Evolutionary conservation across 1,140 invertebrate genomes (phyloP).

Genomic region (Pemphigus obesinymphae): DNA sequence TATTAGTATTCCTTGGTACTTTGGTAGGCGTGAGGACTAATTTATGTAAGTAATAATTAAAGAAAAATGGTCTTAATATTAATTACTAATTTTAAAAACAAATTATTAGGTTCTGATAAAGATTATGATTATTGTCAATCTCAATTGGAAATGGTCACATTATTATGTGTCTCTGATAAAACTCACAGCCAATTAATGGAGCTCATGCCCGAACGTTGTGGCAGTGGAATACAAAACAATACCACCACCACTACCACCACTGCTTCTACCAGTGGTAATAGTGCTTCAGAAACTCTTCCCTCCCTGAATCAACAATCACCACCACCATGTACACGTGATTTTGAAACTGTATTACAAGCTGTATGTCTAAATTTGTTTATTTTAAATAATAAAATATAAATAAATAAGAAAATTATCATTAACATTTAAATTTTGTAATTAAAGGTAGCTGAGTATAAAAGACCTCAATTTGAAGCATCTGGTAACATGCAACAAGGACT

Average conservation of each 20-base stretch:
- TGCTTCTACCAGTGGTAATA: constrained; percentile 52
- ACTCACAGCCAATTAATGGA: constrained; percentile 93
- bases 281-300: not conserved
- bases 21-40: constrained; percentile 87
- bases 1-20: constrained; percentile 83
- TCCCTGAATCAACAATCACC: not conserved
- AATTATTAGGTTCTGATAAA: constrained; percentile 56
- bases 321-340: constrained; percentile 22
- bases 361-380: constrained; percentile 27
- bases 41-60: constrained; percentile 60
- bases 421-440: constrained; percentile 26
- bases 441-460: constrained; percentile 70
- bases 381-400: not conserved
- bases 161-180: constrained; percentile 88
- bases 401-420: constrained; percentile 9
- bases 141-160: constrained; percentile 84
- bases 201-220: constrained; percentile 88
- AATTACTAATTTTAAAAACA: not conserved
- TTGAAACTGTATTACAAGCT: constrained; percentile 41
- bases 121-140: constrained; percentile 56
- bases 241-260: constrained; percentile 49
- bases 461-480: constrained; percentile 70
- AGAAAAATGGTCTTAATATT: not conserved
- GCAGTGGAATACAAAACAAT: constrained; percentile 57
- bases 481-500: constrained; percentile 89